Percentiles rank a stretch among this genome's conserved stretches.
phyloP scores from a whole-genome alignment of 2,113 vertebrate species.

The Cichladusa arquata region DNA sequence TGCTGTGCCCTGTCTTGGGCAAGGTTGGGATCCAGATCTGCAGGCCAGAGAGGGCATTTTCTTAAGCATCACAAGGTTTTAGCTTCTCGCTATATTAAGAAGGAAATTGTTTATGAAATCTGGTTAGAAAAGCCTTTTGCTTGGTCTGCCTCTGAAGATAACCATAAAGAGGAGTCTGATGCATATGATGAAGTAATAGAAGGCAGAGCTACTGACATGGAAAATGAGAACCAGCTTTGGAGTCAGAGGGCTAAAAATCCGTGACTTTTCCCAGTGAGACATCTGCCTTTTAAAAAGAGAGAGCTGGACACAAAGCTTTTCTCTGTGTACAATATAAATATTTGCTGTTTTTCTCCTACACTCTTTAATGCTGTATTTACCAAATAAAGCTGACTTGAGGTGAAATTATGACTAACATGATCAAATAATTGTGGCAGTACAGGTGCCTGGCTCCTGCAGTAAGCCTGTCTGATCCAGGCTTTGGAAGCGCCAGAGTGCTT shows the following conservation, averaged over 20 bases:
- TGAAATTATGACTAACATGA: background rate
- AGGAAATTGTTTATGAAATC: background rate
- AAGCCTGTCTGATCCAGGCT: background rate
- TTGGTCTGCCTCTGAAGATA: background rate
- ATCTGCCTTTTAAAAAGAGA: background rate
- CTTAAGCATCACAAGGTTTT: background rate
- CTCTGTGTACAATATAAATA: background rate
- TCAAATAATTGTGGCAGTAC: background rate
- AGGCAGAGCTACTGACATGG: background rate
- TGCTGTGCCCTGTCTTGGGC: background rate
- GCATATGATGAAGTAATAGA: background rate
- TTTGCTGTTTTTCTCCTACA: background rate
- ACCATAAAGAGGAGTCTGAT: background rate
- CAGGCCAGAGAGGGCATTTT: background rate
- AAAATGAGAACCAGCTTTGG: background rate
- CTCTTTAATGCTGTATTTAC: conserved; percentile 24
- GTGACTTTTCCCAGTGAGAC: background rate
- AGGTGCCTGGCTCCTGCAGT: background rate
- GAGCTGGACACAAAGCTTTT: background rate
- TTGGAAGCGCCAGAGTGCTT: background rate
- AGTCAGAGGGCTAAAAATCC: background rate
- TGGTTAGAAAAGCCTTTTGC: background rate
- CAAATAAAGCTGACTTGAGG: background rate
- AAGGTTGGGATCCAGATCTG: background rate
- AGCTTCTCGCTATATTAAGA: background rate